Conservation (phyloP, 2,113 vertebrate genomes). For the Empidonax alnorum region DNA sequence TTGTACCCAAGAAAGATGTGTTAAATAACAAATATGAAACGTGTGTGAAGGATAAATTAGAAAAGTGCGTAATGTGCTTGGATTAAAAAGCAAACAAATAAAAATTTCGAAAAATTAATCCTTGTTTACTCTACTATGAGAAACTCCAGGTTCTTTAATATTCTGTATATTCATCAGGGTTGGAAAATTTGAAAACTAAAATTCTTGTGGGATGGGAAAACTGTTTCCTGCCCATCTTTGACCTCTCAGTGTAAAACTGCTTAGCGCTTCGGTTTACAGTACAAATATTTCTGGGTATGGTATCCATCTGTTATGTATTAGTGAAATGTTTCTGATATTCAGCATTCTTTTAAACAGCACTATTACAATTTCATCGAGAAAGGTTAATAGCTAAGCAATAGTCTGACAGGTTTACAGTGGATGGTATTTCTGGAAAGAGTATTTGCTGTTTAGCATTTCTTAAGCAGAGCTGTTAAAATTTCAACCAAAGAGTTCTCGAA, state of each 20-base stretch:
- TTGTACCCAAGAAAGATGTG: not conserved
- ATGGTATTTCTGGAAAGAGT: conserved; percentile 60
- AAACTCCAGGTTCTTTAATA: conserved; percentile 29
- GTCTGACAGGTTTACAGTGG: conserved; percentile 59
- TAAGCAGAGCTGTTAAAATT: conserved; percentile 51
- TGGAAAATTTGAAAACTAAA: conserved; percentile 43
- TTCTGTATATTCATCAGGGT: conserved; percentile 30
- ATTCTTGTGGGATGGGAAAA: conserved; percentile 58
- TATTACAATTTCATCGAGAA: conserved; percentile 56
- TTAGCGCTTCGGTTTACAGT: conserved; percentile 56
- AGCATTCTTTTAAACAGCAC: conserved; percentile 58
- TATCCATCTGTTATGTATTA: conserved; percentile 68
- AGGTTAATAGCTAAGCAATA: conserved; percentile 62
- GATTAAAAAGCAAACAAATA: conserved; percentile 1
- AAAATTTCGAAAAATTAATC: not conserved
- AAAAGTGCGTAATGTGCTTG: not conserved
- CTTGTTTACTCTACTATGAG: not conserved
- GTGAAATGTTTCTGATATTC: conserved; percentile 67
- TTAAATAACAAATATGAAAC: not conserved
- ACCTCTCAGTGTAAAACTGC: conserved; percentile 57
- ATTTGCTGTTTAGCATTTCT: conserved; percentile 64
- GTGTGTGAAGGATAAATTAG: not conserved
- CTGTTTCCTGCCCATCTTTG: conserved; percentile 63
- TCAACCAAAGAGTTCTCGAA: conserved; percentile 7
- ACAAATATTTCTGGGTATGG: conserved; percentile 64